Conservation (phyloP, 2,888 invertebrate genomes). For the Plutella xylostella region DNA sequence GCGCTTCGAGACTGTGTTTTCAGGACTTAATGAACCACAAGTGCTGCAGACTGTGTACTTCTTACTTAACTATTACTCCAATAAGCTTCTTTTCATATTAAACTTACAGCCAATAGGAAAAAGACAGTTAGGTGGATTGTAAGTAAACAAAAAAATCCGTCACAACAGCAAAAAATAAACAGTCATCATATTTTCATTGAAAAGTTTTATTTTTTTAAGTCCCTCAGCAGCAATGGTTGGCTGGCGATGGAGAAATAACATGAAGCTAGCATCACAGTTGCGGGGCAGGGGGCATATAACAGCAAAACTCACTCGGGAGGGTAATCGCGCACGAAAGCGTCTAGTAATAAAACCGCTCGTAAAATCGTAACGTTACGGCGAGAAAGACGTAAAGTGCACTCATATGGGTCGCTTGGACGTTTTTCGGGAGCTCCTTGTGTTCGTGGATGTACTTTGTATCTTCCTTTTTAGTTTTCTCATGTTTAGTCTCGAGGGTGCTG, state of each 20-base stretch:
- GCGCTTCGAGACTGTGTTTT: not conserved
- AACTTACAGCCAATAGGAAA: not conserved
- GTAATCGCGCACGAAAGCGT: constrained; percentile 70
- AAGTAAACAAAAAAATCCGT: not conserved
- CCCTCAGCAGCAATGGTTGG: constrained; percentile 36
- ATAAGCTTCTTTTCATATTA: not conserved
- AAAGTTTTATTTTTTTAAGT: no score
- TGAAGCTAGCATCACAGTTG: not conserved
- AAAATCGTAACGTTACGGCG: constrained; percentile 67
- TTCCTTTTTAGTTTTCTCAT: no score
- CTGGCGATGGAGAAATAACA: not conserved
- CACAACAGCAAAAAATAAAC: not conserved
- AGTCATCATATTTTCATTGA: not conserved
- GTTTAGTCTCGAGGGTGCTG: no score
- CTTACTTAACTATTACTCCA: not conserved
- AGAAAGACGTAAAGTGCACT: constrained; percentile 59
- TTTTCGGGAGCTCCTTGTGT: constrained; percentile 35
- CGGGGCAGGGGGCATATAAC: constrained; percentile 49
- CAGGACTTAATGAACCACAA: no score
- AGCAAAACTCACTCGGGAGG: constrained; percentile 69
- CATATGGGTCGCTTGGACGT: constrained; percentile 59
- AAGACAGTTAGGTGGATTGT: not conserved
- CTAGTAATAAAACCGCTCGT: constrained; percentile 66
- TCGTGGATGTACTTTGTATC: not conserved
- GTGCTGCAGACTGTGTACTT: no score